A percentile compares a stretch with the other conserved stretches of the same genome.
Evolutionary conservation across 2,113 vertebrate genomes (phyloP).

Genomic region (Ageneiosus marmoratus): DNA sequence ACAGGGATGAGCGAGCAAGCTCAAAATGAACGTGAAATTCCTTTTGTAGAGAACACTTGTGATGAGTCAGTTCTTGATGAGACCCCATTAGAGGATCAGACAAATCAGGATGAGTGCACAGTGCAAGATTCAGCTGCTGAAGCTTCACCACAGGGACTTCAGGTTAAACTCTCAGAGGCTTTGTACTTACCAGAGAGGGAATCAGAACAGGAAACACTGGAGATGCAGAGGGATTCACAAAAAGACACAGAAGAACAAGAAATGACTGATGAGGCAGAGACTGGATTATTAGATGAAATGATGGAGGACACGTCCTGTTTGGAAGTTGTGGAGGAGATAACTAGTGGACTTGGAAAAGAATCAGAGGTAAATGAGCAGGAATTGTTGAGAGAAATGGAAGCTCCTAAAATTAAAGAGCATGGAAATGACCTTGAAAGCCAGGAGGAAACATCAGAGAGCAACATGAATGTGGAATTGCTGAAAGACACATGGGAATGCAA

Average conservation of each 20-base stretch:
- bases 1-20: background rate
- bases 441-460: constrained; percentile 1
- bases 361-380: background rate
- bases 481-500: constrained; percentile 12
- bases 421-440: background rate
- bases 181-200: background rate
- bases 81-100: background rate
- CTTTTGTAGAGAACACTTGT: background rate
- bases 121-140: background rate
- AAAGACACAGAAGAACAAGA: constrained; percentile 2
- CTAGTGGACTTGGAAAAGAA: constrained; percentile 25
- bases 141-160: background rate
- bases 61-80: background rate
- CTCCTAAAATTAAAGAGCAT: constrained; percentile 40
- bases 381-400: constrained; percentile 49
- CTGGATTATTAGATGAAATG: constrained; percentile 1
- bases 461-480: background rate
- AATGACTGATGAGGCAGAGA: background rate
- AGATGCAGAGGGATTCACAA: background rate
- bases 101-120: background rate
- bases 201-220: background rate
- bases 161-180: background rate
- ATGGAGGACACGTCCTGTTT: background rate
- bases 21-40: constrained; percentile 5
- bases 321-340: constrained; percentile 17